Evolutionary conservation across 1,140 invertebrate species (phyloP).

Genomic region (Gerris buenoi): DNA sequence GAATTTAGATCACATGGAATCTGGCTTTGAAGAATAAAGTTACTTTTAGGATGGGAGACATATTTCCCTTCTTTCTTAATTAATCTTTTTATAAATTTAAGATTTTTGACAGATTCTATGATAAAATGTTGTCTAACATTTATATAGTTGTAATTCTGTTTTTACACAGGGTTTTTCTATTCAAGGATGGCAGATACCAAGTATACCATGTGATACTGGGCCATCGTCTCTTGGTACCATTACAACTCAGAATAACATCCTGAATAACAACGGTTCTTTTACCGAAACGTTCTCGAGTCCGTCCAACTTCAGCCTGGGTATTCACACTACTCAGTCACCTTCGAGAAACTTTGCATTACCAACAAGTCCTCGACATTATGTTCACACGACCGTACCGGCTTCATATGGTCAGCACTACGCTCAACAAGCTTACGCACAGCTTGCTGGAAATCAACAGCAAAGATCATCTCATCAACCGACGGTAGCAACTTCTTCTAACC

Average conservation of each 20-base stretch:
- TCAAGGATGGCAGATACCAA: slow-evolving; percentile 49
- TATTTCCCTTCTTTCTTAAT: no score
- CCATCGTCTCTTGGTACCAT: slow-evolving; percentile 6
- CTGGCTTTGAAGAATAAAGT: no score
- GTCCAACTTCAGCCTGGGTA: not conserved
- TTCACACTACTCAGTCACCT: not conserved
- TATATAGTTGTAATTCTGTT: no score
- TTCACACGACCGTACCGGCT: not conserved
- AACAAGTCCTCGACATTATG: not conserved
- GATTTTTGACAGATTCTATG: no score
- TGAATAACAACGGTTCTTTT: not conserved
- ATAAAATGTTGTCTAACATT: no score
- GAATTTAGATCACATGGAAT: no score
- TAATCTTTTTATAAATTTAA: no score
- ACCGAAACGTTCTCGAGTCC: not conserved
- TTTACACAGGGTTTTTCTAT: slow-evolving; percentile 52
- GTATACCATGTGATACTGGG: slow-evolving; percentile 54
- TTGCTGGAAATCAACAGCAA: not conserved
- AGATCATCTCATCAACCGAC: no score
- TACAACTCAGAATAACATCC: not conserved
- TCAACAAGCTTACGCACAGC: not conserved
- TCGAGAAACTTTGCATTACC: not conserved
- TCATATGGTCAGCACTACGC: not conserved
- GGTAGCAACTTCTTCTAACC: not conserved
- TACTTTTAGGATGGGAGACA: no score